These are phyloP conservation scores for Siniperca knerii DNA, from an alignment of 2,113 vertebrate species.

Conservation along the genomic window DNA sequence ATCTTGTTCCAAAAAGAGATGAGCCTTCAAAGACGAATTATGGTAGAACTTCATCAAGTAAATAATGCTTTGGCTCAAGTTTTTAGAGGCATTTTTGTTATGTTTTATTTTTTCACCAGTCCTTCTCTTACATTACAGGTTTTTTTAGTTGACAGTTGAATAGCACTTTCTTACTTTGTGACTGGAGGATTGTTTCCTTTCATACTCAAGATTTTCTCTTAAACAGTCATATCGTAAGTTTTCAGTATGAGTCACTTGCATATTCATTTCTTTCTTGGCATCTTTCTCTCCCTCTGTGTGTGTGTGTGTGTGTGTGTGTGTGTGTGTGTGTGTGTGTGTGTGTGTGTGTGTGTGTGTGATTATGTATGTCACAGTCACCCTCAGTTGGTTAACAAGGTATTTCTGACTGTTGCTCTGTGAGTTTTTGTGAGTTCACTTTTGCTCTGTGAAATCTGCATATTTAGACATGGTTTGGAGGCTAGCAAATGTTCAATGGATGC, in stretches of 20 bases:
- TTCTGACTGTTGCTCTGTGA: not conserved
- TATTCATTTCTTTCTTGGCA: not conserved
- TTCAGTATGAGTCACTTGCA: conserved; percentile 24
- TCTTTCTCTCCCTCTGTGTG: not conserved
- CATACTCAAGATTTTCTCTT: not conserved
- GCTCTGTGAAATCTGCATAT: not conserved
- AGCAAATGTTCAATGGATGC: not conserved
- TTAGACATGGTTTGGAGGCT: not conserved
- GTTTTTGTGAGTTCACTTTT: not conserved
- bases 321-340: not conserved
- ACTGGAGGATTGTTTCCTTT: not conserved
- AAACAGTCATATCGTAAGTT: conserved; percentile 1
- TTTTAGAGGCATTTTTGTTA: not conserved
- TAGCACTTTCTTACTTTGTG: not conserved
- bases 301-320: not conserved
- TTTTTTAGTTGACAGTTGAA: not conserved
- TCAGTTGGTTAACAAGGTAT: not conserved
- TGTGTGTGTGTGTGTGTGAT: not conserved
- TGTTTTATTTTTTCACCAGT: not conserved
- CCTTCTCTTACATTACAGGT: not conserved
- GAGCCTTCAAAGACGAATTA: not conserved
- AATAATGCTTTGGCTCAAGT: not conserved
- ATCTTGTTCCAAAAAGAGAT: not conserved
- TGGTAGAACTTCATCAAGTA: not conserved
- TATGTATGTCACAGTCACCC: conserved; percentile 11